Percentiles rank a stretch among this genome's conserved stretches.
Conservation (phyloP, 53 echinoderm and acorn worm genomes). For the Patiria pectinifera region DNA sequence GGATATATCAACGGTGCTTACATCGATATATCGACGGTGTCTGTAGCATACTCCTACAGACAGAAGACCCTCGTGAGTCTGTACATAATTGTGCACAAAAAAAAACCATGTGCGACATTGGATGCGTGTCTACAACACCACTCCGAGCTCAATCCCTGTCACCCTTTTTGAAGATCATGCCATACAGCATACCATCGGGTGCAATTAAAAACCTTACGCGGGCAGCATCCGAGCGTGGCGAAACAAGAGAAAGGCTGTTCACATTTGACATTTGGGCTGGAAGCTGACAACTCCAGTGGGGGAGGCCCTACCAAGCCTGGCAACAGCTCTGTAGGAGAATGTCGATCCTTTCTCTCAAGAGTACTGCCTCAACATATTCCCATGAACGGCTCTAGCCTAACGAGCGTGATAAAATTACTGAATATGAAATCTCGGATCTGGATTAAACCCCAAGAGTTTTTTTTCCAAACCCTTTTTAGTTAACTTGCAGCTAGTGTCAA, state of each 20-base stretch:
- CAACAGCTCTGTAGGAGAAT: background rate
- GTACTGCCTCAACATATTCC: background rate
- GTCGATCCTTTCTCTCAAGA: background rate
- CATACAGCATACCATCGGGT: background rate
- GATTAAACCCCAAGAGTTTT: too few species aligned
- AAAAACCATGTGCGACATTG: background rate
- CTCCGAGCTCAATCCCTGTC: background rate
- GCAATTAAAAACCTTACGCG: background rate
- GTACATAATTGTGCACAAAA: too few species aligned
- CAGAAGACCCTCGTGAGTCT: too few species aligned
- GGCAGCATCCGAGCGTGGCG: background rate
- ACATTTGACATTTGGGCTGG: conserved; percentile 1
- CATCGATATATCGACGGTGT: too few species aligned
- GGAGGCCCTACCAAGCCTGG: background rate
- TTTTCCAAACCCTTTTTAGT: too few species aligned
- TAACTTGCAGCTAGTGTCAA: too few species aligned
- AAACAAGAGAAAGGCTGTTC: background rate
- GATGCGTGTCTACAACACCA: background rate
- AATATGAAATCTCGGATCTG: too few species aligned
- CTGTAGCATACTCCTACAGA: too few species aligned
- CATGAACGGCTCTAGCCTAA: background rate
- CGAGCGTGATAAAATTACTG: background rate
- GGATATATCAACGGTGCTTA: too few species aligned
- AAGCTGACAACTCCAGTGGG: background rate
- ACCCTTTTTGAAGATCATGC: background rate